Base-by-base conservation (phyloP, 2,888 invertebrate genomes). In the Anodontia alba region DNA sequence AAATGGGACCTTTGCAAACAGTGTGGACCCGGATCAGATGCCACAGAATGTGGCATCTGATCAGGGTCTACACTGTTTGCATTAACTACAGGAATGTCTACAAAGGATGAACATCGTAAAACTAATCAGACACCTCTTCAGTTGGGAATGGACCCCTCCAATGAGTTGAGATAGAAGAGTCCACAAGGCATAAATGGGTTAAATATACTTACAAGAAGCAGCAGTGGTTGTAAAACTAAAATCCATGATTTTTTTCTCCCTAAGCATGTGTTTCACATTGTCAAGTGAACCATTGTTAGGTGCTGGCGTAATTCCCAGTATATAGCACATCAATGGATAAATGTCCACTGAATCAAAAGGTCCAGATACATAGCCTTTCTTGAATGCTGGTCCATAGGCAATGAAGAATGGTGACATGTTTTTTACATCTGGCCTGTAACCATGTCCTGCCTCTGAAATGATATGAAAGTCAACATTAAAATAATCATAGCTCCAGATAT, bases 371-470 rank as follows among this genome's bases (percentile, higher is more conserved):
- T 83, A 86, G 3, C 88, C 88, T 73, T 88, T 85, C 81, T 91
- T 92, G 81, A 94, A 93, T 0, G 91, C 92, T 69, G 93, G 93
- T 15, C 97, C 97, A 78, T 95, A 94, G 0, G 96, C 97, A 91
- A 97, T 95, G 92, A 97, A 97, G 88, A 96, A 96, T 12, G 97
- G 96, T 84, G 95, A 95, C 97, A 97, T 97, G 49, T 94, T 93
- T 49, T 91, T 76, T 1, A 95, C 93, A 43, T 76, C 74, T 86
- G 96, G 92, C 78, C 92, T 87, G 83, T 92, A 94, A 8, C 94
- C 94, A 89, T 94, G 94, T 31, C 82, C 78, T 36, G 94, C 94
- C 70, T 86, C 89, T 90, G 83, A 67, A 87, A 54, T 7, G 2
- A 54, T 10, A 54, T 8, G 17, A 20, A 46, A n/a, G n/a, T n/a